Percentiles rank a stretch among this genome's conserved stretches.
Evolutionary conservation across 37 sponge, comb jelly and placozoan species (phyloP).

Genomic region (Hexactinellida sp.): DNA sequence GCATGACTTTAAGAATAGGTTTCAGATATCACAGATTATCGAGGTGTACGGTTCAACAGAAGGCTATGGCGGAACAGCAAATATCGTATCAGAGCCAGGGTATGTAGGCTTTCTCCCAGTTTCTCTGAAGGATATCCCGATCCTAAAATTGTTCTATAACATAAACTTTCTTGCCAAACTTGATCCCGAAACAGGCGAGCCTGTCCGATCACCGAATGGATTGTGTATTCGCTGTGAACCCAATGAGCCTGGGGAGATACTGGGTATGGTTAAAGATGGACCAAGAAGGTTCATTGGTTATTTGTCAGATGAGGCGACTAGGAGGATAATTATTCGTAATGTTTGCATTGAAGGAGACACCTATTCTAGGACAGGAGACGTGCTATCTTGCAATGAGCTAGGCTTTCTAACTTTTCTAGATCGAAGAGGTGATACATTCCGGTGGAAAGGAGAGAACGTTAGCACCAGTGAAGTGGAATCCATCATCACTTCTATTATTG

Average conservation of each 20-base stretch:
- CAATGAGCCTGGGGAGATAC: slow-evolving; percentile 54
- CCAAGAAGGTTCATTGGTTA: slow-evolving; percentile 35
- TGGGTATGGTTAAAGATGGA: slow-evolving; percentile 21
- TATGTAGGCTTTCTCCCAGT: slow-evolving; percentile 32
- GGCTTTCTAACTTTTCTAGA: slow-evolving; percentile 69
- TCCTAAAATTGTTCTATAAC: not conserved
- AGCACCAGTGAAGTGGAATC: slow-evolving; percentile 78
- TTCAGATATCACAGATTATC: slow-evolving; percentile 38
- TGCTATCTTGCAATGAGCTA: slow-evolving; percentile 52
- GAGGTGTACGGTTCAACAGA: slow-evolving; percentile 92
- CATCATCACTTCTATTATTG: slow-evolving; percentile 22
- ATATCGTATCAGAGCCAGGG: slow-evolving; percentile 34
- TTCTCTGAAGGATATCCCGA: not conserved
- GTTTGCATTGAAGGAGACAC: slow-evolving; percentile 51
- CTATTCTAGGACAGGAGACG: slow-evolving; percentile 54
- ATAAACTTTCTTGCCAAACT: slow-evolving; percentile 14
- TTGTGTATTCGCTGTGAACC: slow-evolving; percentile 33
- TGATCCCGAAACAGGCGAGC: slow-evolving; percentile 18
- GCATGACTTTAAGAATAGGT: slow-evolving; percentile 54
- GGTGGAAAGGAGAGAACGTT: slow-evolving; percentile 93
- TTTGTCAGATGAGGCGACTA: slow-evolving; percentile 27
- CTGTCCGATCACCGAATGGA: slow-evolving; percentile 31
- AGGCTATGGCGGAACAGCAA: slow-evolving; percentile 36
- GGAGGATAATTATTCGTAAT: slow-evolving; percentile 36
- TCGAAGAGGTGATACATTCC: slow-evolving; percentile 78